These are phyloP conservation scores for Trissolcus japonicus DNA, from an alignment of 2,888 invertebrate species.

Conservation along the genomic window DNA sequence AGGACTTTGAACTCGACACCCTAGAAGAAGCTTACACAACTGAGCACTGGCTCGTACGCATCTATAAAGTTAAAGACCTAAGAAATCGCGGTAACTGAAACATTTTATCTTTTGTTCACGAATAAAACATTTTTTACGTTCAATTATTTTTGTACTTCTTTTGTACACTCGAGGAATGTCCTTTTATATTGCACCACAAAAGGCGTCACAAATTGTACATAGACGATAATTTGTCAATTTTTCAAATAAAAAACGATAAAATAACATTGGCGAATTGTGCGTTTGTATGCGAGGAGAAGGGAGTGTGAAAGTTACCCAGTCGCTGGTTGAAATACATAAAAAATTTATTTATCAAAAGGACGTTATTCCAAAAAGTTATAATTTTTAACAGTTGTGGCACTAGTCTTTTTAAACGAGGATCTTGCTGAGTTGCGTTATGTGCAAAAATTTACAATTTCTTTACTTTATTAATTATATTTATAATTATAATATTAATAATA, in stretches of 20 bases:
- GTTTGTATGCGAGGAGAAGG: neutral
- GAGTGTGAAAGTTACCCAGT: neutral
- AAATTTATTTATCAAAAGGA: slow-evolving; percentile 42
- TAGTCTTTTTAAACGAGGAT: slow-evolving; percentile 47
- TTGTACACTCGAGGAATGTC: too few relatives aligned
- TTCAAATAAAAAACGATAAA: neutral
- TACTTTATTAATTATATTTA: too few relatives aligned
- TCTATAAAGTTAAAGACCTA: slow-evolving; percentile 97
- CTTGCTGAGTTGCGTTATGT: slow-evolving; percentile 50
- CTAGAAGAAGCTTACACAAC: slow-evolving; percentile 99
- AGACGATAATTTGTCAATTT: neutral
- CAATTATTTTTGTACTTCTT: slow-evolving; percentile 30
- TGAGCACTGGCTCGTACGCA: slow-evolving; percentile 99
- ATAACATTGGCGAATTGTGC: neutral
- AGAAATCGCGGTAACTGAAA: slow-evolving; percentile 88
- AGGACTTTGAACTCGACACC: slow-evolving; percentile 98
- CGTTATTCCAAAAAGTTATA: slow-evolving; percentile 33
- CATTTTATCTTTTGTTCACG: neutral
- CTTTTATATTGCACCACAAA: neutral
- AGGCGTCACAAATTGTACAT: slow-evolving; percentile 1
- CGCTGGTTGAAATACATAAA: slow-evolving; percentile 33
- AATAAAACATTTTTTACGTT: slow-evolving; percentile 8
- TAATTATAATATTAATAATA: too few relatives aligned
- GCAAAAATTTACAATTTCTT: slow-evolving; percentile 51
- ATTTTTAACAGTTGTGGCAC: slow-evolving; percentile 49